Base-by-base conservation (phyloP, 2,113 vertebrate genomes). In the Alligator mississippiensis region DNA sequence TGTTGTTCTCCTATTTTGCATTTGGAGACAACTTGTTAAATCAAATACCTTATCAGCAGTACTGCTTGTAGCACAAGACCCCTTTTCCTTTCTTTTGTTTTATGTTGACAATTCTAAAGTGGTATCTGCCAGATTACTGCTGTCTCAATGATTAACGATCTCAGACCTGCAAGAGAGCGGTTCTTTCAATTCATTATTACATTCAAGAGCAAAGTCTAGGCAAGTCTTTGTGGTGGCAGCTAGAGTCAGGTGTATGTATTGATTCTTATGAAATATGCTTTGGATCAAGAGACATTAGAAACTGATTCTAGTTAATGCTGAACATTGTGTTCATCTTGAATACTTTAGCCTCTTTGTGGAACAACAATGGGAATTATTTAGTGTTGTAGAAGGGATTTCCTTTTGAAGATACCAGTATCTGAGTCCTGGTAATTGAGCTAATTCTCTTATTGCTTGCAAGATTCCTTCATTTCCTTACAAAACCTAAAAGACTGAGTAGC, bases 191-290 rank as follows among this genome's bases (percentile, higher is more conserved):
- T 88, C 28, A 3, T 77, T 14, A 2, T 19, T 17, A 2, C 62
- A 96, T 92, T 74, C 83, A 80, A 92, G 81, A 92, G 85, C 66
- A 78, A 91, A 66, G 47, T 28, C 24, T 18, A 6, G 57, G n/a
- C 34, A 76, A 22, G 76, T 77, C 55, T 84, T 5, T 0, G 0
- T 77, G 14, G 38, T 77, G 63, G 79, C 30, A 74, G 1, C 5
- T 60, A 21, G 25, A 3, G 1, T 64, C 22, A 61, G 28, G n/a
- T 22, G 64, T 54, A 19, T 18, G 30, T 30, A 19, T 17, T 22
- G 34, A n/a, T 72, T 72, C 30, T 72, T 72, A 18, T 38, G 30
- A 72, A 72, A 72, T 72, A 47, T 9, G 47, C 47, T 47, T 47
- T 47, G 2, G 47, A 47, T 3, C 47, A 47, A 47, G 47, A 47